A percentile compares a stretch with the other conserved stretches of the same genome.
phyloP scores from a whole-genome alignment of 2,888 invertebrate species.

The Philonicus albiceps region DNA sequence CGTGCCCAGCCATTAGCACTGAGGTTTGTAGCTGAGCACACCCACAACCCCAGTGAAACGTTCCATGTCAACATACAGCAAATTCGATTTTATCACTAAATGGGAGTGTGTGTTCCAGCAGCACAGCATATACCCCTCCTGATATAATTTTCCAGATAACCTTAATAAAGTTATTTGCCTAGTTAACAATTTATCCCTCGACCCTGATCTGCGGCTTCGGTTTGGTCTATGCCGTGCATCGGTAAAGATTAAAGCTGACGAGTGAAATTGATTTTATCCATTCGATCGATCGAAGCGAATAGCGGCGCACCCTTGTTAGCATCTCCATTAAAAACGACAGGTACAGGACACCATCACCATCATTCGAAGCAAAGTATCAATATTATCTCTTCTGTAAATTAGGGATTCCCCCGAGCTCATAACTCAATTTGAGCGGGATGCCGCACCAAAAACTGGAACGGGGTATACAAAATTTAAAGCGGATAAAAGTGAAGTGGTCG shows the following conservation, averaged over 20 bases:
- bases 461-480: background rate
- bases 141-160: constrained; percentile 25
- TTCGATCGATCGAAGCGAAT: background rate
- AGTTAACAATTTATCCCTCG: constrained; percentile 31
- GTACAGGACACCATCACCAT: background rate
- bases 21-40: background rate
- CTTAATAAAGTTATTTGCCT: constrained; percentile 24
- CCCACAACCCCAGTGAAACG: background rate
- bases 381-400: constrained; percentile 15
- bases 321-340: constrained; percentile 15
- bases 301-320: background rate
- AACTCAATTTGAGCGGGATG: background rate
- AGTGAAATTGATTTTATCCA: background rate
- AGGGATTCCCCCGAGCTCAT: background rate
- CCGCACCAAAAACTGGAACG: background rate
- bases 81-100: constrained; percentile 27
- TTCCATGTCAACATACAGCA: constrained; percentile 14
- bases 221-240: background rate
- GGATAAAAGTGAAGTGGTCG: background rate
- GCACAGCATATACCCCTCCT: background rate
- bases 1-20: background rate
- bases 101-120: background rate
- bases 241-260: background rate
- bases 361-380: background rate
- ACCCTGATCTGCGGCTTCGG: background rate